phyloP scores from a whole-genome alignment of 2,797 vertebrate species.

The Dermochelys coriacea region DNA sequence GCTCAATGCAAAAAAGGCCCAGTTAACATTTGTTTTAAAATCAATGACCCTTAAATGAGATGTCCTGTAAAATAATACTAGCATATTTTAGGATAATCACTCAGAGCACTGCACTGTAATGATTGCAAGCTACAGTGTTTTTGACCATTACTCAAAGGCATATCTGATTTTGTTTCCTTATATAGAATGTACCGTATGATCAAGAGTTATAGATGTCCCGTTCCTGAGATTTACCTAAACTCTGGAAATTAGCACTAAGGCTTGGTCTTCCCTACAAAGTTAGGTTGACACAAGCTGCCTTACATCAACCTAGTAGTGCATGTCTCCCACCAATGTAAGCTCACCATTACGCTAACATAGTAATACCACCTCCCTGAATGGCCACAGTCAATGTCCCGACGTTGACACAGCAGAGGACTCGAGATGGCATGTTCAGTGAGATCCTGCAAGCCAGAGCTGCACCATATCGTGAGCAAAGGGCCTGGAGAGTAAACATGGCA shows the following conservation, averaged over 20 bases:
- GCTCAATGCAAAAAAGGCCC: not conserved
- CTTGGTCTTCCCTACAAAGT: not conserved
- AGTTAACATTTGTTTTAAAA: not conserved
- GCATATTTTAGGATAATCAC: fast-evolving
- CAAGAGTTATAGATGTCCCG: not conserved
- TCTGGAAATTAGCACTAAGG: not conserved
- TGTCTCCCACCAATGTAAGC: not conserved
- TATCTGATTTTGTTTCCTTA: not conserved
- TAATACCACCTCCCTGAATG: not conserved
- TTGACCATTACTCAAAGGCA: not conserved
- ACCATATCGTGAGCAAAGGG: not conserved
- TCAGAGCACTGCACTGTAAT: fast-evolving
- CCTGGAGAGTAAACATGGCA: not conserved
- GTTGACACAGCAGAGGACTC: not conserved
- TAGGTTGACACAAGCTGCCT: not conserved
- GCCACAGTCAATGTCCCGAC: not conserved
- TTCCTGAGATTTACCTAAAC: not conserved
- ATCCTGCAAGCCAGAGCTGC: not conserved
- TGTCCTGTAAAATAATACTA: not conserved
- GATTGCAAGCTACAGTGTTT: not conserved
- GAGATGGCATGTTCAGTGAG: not conserved
- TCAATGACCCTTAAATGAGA: not conserved
- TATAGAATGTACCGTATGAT: not conserved
- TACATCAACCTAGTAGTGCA: fast-evolving
- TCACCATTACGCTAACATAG: not conserved